Evolutionary conservation across 1,140 invertebrate species (phyloP).

Genomic region (Drosophila rhopaloa): DNA sequence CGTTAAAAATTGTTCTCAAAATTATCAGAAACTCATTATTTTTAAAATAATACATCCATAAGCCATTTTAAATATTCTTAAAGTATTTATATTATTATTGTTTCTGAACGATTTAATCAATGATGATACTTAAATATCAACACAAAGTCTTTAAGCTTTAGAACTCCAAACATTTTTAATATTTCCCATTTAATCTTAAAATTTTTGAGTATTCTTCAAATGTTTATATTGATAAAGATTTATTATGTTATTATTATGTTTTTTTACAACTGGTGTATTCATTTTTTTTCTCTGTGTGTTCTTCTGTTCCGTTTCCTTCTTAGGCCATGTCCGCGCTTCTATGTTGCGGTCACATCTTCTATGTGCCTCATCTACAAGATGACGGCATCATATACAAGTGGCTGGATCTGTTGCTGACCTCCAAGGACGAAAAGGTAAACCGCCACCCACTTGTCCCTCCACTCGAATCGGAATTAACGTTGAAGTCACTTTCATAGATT

Average conservation of each 20-base stretch:
- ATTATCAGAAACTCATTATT: neutral
- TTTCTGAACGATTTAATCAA: too few species aligned
- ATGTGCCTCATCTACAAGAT: conserved; percentile 91
- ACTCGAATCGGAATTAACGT: conserved; percentile 4
- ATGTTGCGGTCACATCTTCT: conserved; percentile 97
- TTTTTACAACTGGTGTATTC: neutral
- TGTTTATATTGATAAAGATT: too few species aligned
- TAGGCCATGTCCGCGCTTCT: conserved; percentile 97
- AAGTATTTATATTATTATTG: too few species aligned
- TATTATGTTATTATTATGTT: too few species aligned
- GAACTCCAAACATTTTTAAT: too few species aligned
- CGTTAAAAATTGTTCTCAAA: neutral
- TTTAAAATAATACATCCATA: too few species aligned
- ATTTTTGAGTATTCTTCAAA: too few species aligned
- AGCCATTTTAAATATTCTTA: too few species aligned
- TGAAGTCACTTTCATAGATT: conserved; percentile 87
- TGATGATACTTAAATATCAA: too few species aligned
- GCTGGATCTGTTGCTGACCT: conserved; percentile 95
- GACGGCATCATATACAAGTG: conserved; percentile 97
- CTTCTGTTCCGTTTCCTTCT: neutral
- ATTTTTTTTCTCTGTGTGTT: neutral
- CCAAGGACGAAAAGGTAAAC: conserved; percentile 93
- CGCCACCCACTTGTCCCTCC: neutral
- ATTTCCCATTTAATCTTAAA: too few species aligned
- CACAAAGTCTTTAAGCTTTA: too few species aligned